phyloP scores from a whole-genome alignment of 2,888 invertebrate species.

The Epinotia brunnichana region DNA sequence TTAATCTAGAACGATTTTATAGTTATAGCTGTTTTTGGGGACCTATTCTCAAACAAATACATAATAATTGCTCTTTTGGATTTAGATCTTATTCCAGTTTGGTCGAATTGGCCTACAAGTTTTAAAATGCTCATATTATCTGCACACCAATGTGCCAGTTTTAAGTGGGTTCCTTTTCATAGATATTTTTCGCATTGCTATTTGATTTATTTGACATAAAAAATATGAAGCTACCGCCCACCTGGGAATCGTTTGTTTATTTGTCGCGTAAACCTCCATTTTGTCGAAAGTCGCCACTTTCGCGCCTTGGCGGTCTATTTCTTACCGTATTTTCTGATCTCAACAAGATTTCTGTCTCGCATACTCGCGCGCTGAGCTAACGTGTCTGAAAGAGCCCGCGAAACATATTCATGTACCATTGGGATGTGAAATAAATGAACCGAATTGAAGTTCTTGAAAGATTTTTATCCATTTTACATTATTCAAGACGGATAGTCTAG shows the following conservation, averaged over 20 bases:
- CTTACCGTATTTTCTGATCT: neutral
- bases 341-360: neutral
- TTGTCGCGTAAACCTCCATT: conserved; percentile 20
- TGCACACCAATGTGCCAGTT: neutral
- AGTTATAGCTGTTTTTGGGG: no score
- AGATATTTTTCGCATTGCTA: neutral
- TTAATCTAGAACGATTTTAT: no score
- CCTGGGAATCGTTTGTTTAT: conserved; percentile 5
- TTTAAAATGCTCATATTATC: no score
- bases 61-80: no score
- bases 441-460: conserved; percentile 10
- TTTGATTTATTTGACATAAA: neutral
- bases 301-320: neutral
- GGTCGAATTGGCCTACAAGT: no score
- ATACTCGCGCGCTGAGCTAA: neutral
- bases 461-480: conserved; percentile 49
- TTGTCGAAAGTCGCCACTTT: conserved; percentile 18
- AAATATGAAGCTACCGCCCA: neutral
- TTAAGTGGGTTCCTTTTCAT: neutral
- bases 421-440: neutral
- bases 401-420: neutral
- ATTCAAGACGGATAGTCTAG: conserved; percentile 54
- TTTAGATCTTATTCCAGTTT: no score
- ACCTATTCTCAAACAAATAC: no score
- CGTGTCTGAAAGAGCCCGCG: neutral